A percentile compares a stretch with the other conserved stretches of the same genome.
phyloP scores from a whole-genome alignment of 35 echinoderm and acorn worm genomes.

The Anneissia japonica region DNA sequence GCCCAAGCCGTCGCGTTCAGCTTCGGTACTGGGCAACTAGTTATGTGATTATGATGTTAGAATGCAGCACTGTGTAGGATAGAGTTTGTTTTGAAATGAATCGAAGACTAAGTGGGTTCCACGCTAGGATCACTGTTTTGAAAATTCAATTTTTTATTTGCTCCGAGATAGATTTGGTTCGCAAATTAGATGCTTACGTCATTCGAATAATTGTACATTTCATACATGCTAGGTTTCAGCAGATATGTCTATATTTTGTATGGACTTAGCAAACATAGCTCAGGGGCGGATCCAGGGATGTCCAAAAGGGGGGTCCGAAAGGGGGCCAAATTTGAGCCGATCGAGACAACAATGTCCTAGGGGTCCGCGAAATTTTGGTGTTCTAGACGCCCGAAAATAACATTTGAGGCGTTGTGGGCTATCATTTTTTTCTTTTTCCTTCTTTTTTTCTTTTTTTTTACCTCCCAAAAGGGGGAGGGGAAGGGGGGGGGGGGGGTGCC shows the following conservation, averaged over 20 bases:
- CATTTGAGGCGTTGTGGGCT: too few relatives aligned
- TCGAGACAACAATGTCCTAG: too few relatives aligned
- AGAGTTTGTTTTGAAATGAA: background rate
- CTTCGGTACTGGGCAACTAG: background rate
- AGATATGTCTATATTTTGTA: background rate
- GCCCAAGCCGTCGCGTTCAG: background rate
- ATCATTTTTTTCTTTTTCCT: too few relatives aligned
- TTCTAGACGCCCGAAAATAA: too few relatives aligned
- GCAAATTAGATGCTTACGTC: background rate
- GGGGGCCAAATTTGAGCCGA: too few relatives aligned
- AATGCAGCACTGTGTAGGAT: background rate
- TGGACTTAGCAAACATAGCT: background rate
- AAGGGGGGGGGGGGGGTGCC: too few relatives aligned
- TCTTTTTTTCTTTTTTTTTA: too few relatives aligned
- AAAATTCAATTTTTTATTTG: background rate
- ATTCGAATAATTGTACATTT: background rate
- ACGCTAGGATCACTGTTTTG: background rate
- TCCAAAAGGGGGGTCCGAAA: too few relatives aligned
- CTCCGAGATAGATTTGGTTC: background rate
- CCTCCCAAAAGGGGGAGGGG: too few relatives aligned
- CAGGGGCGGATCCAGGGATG: too few relatives aligned
- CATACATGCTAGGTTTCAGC: background rate
- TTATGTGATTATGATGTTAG: background rate
- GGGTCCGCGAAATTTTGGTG: too few relatives aligned
- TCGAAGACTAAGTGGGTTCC: background rate